Evolutionary conservation across 2,888 invertebrate genomes (phyloP).

Genomic region (Habroteleia sp.): DNA sequence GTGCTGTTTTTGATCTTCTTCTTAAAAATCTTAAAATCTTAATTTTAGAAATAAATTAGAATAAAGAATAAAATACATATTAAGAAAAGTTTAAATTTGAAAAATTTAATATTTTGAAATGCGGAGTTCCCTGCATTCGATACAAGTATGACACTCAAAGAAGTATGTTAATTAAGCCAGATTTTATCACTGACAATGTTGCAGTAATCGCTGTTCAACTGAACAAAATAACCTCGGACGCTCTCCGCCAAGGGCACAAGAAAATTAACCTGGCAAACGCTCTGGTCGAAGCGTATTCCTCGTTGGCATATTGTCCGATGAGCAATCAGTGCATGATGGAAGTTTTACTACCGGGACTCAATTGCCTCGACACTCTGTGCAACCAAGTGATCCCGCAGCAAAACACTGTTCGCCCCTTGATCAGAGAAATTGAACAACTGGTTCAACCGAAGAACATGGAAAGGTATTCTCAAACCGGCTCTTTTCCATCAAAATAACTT

Average conservation of each 20-base stretch:
- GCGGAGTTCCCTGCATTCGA: too few species aligned
- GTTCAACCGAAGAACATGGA: conserved; percentile 74
- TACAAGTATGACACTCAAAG: too few species aligned
- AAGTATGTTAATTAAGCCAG: too few species aligned
- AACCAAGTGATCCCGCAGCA: conserved; percentile 82
- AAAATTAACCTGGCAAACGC: conserved; percentile 84
- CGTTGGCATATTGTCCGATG: conserved; percentile 82
- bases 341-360: conserved; percentile 82
- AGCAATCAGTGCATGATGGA: conserved; percentile 81
- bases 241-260: conserved; percentile 83
- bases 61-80: too few species aligned
- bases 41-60: too few species aligned
- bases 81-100: too few species aligned
- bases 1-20: too few species aligned
- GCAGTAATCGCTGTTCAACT: conserved; percentile 85
- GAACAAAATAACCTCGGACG: conserved; percentile 83
- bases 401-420: conserved; percentile 82
- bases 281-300: conserved; percentile 85
- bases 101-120: too few species aligned
- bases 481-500: too few species aligned
- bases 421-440: conserved; percentile 82
- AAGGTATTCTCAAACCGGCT: conserved; percentile 69
- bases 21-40: too few species aligned
- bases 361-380: conserved; percentile 82
- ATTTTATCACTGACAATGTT: conserved; percentile 4